Conservation (phyloP, 2,113 vertebrate genomes). For the Danionella cerebrum region DNA sequence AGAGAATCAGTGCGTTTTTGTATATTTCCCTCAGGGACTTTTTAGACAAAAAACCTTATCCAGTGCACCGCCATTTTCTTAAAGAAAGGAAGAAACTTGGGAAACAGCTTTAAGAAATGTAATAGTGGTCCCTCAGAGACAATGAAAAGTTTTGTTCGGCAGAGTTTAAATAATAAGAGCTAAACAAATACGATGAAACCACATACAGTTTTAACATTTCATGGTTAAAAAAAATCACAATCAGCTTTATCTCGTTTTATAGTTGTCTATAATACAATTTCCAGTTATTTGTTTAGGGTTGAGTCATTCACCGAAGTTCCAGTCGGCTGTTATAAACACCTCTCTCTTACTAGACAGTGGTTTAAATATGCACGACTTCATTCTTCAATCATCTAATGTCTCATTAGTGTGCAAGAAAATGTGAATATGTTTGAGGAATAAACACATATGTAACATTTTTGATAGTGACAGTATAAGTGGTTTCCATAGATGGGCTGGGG, state of each 20-base stretch:
- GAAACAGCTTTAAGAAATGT: slow-evolving; percentile 54
- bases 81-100: slow-evolving; percentile 51
- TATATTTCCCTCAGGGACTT: slow-evolving; percentile 34
- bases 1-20: slow-evolving; percentile 27
- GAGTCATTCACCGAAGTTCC: no score
- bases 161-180: slow-evolving; percentile 44
- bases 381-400: no score
- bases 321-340: no score
- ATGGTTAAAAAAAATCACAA: background rate
- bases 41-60: slow-evolving; percentile 32
- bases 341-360: no score
- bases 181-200: slow-evolving; percentile 39
- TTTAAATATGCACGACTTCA: no score
- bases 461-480: no score
- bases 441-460: no score
- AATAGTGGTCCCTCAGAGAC: slow-evolving; percentile 53
- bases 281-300: no score
- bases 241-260: slow-evolving; percentile 15
- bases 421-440: no score
- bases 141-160: slow-evolving; percentile 47
- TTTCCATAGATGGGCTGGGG: no score
- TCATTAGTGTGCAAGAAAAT: no score
- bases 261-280: no score
- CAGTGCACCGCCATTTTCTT: slow-evolving; percentile 49
- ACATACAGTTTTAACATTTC: slow-evolving; percentile 45